These are phyloP conservation scores for Julus scandinavius DNA, from an alignment of 2,888 invertebrate species.

Conservation along the genomic window DNA sequence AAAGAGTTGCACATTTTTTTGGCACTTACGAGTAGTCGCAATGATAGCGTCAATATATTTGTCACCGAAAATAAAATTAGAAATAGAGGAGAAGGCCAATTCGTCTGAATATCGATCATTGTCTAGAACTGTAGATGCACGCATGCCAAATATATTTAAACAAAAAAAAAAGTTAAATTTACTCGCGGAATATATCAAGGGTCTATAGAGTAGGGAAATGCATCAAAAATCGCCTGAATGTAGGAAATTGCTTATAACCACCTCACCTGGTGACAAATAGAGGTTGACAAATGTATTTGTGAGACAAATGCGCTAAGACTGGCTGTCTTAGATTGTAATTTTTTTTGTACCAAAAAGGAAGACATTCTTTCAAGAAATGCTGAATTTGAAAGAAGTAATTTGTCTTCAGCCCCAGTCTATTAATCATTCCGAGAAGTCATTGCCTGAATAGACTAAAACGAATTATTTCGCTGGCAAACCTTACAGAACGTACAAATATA, in stretches of 20 bases:
- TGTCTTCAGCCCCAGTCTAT: constrained; percentile 53
- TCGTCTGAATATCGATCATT: constrained; percentile 12
- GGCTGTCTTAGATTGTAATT: constrained; percentile 51
- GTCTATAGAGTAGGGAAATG: neutral
- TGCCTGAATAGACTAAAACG: neutral
- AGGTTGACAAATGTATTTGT: constrained; percentile 53
- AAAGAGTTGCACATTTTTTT: neutral
- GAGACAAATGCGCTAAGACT: constrained; percentile 53
- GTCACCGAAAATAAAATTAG: constrained; percentile 37
- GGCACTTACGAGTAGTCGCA: neutral
- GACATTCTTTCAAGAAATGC: constrained; percentile 50
- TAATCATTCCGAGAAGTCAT: constrained; percentile 46
- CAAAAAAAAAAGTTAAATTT: neutral
- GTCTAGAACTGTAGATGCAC: neutral
- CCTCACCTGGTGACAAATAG: constrained; percentile 53
- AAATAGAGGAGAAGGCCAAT: neutral
- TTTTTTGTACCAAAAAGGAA: constrained; percentile 49
- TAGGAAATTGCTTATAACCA: neutral
- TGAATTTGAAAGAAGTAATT: constrained; percentile 46
- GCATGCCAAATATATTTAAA: constrained; percentile 9
- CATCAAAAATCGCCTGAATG: constrained; percentile 4
- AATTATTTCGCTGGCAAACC: neutral
- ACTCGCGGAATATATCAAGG: neutral
- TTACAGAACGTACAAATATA: neutral
- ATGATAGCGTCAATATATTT: constrained; percentile 26